phyloP scores from a whole-genome alignment of 2,888 invertebrate species.

The Eupithecia insigniata region DNA sequence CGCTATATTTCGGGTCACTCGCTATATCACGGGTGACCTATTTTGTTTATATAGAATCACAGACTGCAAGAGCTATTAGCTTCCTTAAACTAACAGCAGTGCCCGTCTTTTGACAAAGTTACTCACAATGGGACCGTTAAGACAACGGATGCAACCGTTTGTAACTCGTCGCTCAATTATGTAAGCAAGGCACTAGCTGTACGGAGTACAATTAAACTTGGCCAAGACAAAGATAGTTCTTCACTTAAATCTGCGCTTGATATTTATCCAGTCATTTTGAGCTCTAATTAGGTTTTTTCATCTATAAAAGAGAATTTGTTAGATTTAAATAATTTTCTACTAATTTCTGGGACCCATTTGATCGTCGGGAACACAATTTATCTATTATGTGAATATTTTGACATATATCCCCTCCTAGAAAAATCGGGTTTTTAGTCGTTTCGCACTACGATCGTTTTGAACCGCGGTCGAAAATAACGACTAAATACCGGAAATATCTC shows the following conservation, averaged over 20 bases:
- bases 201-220: conserved; percentile 28
- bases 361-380: too few species aligned
- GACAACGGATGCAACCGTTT: conserved; percentile 77
- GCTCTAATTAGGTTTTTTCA: neutral
- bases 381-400: neutral
- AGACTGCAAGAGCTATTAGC: conserved; percentile 3
- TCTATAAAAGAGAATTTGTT: neutral
- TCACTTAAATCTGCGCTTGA: conserved; percentile 8
- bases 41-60: too few species aligned
- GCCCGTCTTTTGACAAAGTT: conserved; percentile 30
- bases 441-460: too few species aligned
- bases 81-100: conserved; percentile 1
- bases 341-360: neutral
- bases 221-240: conserved; percentile 9
- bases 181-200: conserved; percentile 51
- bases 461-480: too few species aligned
- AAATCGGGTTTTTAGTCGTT: too few species aligned
- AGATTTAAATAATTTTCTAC: neutral
- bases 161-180: conserved; percentile 71
- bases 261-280: neutral
- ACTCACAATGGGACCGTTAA: conserved; percentile 43
- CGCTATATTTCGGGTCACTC: neutral
- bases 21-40: too few species aligned
- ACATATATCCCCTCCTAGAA: neutral
- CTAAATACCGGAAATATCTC: too few species aligned